phyloP scores from a whole-genome alignment of 2,113 vertebrate species.

The Cathartes aura region DNA sequence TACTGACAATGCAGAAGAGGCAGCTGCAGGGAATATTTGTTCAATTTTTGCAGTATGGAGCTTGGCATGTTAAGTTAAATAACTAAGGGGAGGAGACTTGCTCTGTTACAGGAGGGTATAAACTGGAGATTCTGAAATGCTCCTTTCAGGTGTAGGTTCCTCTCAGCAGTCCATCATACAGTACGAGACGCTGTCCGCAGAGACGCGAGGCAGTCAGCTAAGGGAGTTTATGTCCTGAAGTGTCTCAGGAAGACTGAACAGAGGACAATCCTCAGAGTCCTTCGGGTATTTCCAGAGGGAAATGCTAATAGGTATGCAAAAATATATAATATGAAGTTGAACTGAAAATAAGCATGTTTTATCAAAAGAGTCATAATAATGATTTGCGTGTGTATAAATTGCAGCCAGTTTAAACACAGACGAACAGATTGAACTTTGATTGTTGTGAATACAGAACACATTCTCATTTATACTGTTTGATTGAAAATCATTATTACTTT shows the following conservation, averaged over 20 bases:
- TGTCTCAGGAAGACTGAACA: not conserved
- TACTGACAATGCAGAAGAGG: not conserved
- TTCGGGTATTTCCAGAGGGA: not conserved
- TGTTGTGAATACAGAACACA: conserved; percentile 61
- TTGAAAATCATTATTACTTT: conserved; percentile 75
- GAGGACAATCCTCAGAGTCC: not conserved
- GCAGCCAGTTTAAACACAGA: conserved; percentile 49
- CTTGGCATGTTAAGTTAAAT: not conserved
- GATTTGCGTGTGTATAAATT: conserved; percentile 45
- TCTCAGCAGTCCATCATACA: accelerated
- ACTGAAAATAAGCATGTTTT: conserved; percentile 16
- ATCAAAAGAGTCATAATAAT: conserved; percentile 47
- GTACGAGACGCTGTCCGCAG: accelerated
- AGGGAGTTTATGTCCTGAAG: not conserved
- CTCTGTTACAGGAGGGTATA: not conserved
- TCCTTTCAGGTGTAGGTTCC: too few relatives aligned
- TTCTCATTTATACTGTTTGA: conserved; percentile 77
- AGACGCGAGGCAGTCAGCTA: accelerated
- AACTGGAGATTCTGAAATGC: not conserved
- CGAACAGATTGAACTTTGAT: conserved; percentile 30
- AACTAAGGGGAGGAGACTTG: not conserved
- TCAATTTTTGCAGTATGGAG: not conserved
- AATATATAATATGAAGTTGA: accelerated
- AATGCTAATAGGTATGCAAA: not conserved
- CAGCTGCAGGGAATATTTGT: not conserved